phyloP scores from a whole-genome alignment of 2,113 vertebrate species.

The Ameiurus melas region DNA sequence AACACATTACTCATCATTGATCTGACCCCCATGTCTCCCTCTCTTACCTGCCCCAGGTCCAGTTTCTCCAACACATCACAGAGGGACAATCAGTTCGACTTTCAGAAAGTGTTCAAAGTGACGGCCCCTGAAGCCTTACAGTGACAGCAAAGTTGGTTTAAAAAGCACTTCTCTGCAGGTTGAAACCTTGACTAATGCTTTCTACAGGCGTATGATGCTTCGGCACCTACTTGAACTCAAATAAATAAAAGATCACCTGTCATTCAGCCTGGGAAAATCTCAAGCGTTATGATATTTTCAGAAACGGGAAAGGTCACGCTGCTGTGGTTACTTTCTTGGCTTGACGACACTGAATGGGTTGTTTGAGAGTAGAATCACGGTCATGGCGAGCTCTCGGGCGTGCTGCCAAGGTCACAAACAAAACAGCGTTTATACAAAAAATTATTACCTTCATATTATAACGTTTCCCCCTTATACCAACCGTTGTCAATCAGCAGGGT shows the following conservation, averaged over 20 bases:
- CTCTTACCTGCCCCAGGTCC: slow-evolving; percentile 5
- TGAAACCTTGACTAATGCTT: neutral
- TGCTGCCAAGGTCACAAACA: neutral
- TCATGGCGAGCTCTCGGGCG: neutral
- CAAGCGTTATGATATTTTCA: neutral
- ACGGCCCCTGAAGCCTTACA: neutral
- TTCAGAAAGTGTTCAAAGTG: neutral
- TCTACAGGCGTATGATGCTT: neutral
- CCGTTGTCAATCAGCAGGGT: neutral
- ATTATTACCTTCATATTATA: neutral
- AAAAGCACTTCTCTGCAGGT: neutral
- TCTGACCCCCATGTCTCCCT: neutral
- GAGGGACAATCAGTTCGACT: neutral
- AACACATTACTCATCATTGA: slow-evolving; percentile 41
- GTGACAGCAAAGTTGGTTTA: neutral
- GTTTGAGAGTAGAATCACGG: neutral
- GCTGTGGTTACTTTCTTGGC: neutral
- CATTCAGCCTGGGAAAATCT: neutral
- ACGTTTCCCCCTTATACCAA: neutral
- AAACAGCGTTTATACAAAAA: neutral
- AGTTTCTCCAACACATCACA: neutral
- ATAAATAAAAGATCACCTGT: neutral
- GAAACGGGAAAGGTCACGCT: neutral
- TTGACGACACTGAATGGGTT: neutral
- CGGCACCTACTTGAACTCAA: neutral